These are phyloP conservation scores for Jordanella pulchra DNA, from an alignment of 2,797 vertebrate species.

Conservation along the genomic window DNA sequence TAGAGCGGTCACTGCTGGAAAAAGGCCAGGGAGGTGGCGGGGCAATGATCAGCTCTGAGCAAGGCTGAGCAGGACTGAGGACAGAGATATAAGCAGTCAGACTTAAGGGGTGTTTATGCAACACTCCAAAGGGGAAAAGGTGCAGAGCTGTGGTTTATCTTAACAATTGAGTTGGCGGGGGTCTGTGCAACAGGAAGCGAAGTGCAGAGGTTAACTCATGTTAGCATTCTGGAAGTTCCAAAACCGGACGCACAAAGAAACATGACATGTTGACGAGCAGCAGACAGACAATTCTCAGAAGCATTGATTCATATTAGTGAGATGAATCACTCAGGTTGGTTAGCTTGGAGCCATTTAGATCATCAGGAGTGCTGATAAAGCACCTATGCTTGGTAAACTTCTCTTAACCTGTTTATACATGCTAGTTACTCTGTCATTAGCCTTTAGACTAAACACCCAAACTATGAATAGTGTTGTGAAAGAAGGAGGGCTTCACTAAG, in stretches of 20 bases:
- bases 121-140: slow-evolving; percentile 15
- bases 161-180: background rate
- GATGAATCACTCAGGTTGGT: slow-evolving; percentile 1
- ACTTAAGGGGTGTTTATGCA: slow-evolving; percentile 15
- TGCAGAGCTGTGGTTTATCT: slow-evolving; percentile 8
- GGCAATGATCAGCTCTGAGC: slow-evolving; percentile 69
- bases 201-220: slow-evolving; percentile 26
- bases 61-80: slow-evolving; percentile 67
- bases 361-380: background rate
- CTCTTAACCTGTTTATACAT: background rate
- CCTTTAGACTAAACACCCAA: background rate
- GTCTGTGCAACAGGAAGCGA: slow-evolving; percentile 13
- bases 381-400: background rate
- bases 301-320: slow-evolving; percentile 4
- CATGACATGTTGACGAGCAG: background rate
- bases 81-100: slow-evolving; percentile 73
- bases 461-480: background rate
- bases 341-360: background rate
- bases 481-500: background rate
- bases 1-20: slow-evolving; percentile 57
- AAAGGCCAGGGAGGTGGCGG: slow-evolving; percentile 82
- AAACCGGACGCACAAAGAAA: slow-evolving; percentile 21
- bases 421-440: background rate
- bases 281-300: background rate
- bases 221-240: slow-evolving; percentile 34